A percentile compares a stretch with the other conserved stretches of the same genome.
Conservation (phyloP, 2,888 invertebrate genomes). For the Thera obeliscata region DNA sequence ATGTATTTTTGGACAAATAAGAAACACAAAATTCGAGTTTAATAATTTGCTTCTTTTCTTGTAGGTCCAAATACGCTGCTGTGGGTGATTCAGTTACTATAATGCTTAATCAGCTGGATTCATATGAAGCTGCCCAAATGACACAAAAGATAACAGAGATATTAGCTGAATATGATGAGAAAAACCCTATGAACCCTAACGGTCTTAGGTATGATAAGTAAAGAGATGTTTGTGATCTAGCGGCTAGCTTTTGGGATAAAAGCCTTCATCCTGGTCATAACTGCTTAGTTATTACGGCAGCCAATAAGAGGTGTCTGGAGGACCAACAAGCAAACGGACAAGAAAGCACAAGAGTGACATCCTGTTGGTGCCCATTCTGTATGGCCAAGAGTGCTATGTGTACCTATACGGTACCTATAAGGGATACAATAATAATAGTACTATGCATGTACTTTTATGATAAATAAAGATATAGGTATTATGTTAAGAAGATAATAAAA, state of each 20-base stretch:
- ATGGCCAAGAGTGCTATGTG: background rate
- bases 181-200: conserved; percentile 72
- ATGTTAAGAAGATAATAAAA: no score
- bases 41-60: background rate
- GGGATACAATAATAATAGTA: no score
- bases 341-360: no score
- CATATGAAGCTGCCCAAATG: conserved; percentile 64
- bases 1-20: no score
- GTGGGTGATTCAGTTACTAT: conserved; percentile 61
- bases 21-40: no score
- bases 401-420: no score
- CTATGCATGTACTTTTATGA: no score
- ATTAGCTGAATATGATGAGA: conserved; percentile 65
- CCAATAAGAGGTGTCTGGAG: background rate
- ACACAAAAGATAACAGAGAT: conserved; percentile 68
- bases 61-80: conserved; percentile 56
- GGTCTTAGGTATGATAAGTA: conserved; percentile 12
- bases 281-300: no score
- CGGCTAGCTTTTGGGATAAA: no score
- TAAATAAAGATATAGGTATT: no score
- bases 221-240: background rate
- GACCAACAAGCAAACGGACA: no score
- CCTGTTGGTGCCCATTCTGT: background rate
- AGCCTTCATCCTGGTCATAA: no score
- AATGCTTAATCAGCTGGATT: conserved; percentile 63